These are phyloP conservation scores for Mirza zaza DNA, from an alignment of 2,113 vertebrate species.

Conservation along the genomic window DNA sequence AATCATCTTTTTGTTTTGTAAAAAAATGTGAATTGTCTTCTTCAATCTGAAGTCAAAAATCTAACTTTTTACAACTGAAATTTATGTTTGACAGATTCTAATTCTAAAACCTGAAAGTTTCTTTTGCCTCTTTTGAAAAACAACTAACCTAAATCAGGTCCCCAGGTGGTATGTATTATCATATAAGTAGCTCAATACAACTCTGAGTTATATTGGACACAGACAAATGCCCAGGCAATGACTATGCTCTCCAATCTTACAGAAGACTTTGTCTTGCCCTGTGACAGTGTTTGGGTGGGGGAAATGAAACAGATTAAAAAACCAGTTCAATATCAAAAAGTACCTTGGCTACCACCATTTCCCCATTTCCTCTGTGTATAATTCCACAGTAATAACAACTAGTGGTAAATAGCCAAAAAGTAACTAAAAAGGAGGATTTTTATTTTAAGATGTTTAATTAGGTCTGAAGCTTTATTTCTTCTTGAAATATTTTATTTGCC, in stretches of 20 bases:
- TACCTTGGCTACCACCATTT: background rate
- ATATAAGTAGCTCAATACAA: background rate
- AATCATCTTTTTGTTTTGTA: background rate
- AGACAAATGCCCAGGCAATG: constrained; percentile 4
- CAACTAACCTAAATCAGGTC: background rate
- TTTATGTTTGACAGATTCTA: constrained; percentile 13
- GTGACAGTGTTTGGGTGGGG: background rate
- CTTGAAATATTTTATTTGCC: constrained; percentile 1
- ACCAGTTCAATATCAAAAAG: constrained; percentile 1
- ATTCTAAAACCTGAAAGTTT: constrained; percentile 31
- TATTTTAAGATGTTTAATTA: constrained; percentile 24
- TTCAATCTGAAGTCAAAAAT: background rate
- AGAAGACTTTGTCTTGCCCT: background rate
- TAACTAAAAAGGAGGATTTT: constrained; percentile 12
- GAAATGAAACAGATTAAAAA: background rate
- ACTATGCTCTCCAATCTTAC: background rate
- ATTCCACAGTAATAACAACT: background rate
- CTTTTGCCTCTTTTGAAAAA: constrained; percentile 42
- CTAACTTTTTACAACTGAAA: constrained; percentile 26
- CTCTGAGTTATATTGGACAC: background rate
- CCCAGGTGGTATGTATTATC: background rate
- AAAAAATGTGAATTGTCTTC: background rate
- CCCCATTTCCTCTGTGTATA: background rate
- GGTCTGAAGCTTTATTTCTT: constrained; percentile 13
- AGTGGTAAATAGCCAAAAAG: background rate